Conservation (phyloP, 2,113 vertebrate species). For the Muntiacus muntjak region DNA sequence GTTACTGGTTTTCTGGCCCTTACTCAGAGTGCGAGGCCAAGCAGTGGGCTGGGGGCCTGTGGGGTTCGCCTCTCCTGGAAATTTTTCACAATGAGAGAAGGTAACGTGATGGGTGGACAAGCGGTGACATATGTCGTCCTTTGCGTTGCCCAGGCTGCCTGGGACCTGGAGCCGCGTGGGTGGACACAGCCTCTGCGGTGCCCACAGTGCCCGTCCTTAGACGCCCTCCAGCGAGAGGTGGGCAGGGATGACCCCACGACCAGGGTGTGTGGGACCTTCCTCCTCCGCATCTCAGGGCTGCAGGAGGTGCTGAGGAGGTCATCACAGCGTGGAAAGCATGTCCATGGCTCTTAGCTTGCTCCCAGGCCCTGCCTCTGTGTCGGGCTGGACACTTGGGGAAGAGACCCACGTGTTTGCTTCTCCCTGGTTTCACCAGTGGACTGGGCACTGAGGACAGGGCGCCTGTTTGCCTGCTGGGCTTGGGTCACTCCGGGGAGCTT, state of each 20-base stretch:
- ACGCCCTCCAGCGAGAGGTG: not conserved
- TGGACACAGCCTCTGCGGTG: not conserved
- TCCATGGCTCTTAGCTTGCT: not conserved
- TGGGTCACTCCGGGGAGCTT: not conserved
- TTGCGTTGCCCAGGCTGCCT: not conserved
- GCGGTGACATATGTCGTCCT: fast-evolving
- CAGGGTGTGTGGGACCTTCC: not conserved
- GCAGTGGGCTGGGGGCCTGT: not conserved
- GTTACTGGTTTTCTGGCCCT: no score
- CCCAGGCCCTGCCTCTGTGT: not conserved
- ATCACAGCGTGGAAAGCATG: not conserved
- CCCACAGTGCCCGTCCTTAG: not conserved
- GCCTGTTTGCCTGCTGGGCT: not conserved
- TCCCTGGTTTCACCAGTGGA: no score
- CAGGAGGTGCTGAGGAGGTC: not conserved
- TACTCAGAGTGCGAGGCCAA: fast-evolving
- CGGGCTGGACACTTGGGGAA: not conserved
- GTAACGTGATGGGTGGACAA: not conserved
- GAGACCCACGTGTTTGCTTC: no score
- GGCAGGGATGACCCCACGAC: not conserved
- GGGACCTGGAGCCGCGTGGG: not conserved
- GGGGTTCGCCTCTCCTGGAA: not conserved
- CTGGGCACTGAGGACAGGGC: not conserved
- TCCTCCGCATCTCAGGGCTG: not conserved
- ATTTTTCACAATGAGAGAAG: no score